Percentiles rank a stretch among this genome's conserved stretches.
Evolutionary conservation across 2,888 invertebrate species (phyloP).

Genomic region (Eugnorisma glareosa): DNA sequence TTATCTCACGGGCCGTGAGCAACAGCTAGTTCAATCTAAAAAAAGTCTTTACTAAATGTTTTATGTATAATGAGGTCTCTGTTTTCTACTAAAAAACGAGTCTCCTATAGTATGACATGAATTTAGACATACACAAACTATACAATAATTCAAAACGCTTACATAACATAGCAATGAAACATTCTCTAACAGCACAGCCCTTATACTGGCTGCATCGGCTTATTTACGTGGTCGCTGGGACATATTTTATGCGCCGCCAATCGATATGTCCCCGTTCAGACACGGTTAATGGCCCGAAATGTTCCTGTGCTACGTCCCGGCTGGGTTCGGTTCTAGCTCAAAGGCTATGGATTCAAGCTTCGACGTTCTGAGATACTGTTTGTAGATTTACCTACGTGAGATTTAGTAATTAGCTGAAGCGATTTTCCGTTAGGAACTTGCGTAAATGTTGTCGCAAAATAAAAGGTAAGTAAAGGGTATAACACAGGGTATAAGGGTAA

Average conservation of each 20-base stretch:
- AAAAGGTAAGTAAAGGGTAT: background rate
- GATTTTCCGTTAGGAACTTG: background rate
- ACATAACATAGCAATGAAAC: conserved; percentile 20
- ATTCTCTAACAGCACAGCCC: conserved; percentile 42
- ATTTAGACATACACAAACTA: background rate
- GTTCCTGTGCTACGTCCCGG: conserved; percentile 62
- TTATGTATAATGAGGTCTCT: background rate
- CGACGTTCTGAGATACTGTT: conserved; percentile 29
- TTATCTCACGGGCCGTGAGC: too few species aligned
- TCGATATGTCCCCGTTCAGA: conserved; percentile 81
- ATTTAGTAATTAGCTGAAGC: conserved; percentile 16
- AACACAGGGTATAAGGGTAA: too few species aligned
- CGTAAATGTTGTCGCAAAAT: background rate
- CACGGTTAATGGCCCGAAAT: conserved; percentile 81
- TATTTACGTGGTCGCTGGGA: conserved; percentile 74
- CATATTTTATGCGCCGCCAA: conserved; percentile 82
- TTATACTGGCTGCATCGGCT: conserved; percentile 62
- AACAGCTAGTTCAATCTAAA: too few species aligned
- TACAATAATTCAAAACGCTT: conserved; percentile 14
- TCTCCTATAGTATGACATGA: background rate
- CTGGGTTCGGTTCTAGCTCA: conserved; percentile 35
- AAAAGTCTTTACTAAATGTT: background rate
- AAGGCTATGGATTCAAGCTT: conserved; percentile 32
- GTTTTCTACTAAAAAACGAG: background rate
- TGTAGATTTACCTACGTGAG: conserved; percentile 15